Conservation (phyloP, 2,888 invertebrate genomes). For the Dryobotodes eremita region DNA sequence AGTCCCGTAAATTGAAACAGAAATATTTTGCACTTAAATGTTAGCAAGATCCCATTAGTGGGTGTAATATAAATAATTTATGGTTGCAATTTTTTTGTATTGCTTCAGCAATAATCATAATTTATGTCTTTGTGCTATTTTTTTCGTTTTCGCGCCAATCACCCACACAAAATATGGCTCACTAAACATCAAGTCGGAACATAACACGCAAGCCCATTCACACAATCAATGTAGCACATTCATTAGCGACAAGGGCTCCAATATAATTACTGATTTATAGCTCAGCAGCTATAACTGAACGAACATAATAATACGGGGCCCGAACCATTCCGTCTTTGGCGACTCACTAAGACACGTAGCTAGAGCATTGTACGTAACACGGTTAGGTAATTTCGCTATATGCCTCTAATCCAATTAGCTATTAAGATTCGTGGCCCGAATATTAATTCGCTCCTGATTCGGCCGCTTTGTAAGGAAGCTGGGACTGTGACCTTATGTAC, state of each 20-base stretch:
- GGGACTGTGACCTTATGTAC: constrained; percentile 82
- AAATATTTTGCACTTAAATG: constrained; percentile 13
- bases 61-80: not conserved
- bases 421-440: constrained; percentile 90
- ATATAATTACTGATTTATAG: constrained; percentile 87
- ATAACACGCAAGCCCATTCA: constrained; percentile 69
- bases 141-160: constrained; percentile 34
- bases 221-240: constrained; percentile 72
- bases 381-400: constrained; percentile 90
- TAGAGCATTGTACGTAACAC: constrained; percentile 86
- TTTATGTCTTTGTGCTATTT: constrained; percentile 6
- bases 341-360: constrained; percentile 81
- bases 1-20: constrained; percentile 26
- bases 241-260: constrained; percentile 78
- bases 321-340: constrained; percentile 66
- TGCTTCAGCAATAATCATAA: not conserved
- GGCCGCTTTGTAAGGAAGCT: constrained; percentile 82
- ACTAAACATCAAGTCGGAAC: constrained; percentile 55
- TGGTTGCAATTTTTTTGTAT: not conserved
- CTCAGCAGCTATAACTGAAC: constrained; percentile 78
- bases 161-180: constrained; percentile 53
- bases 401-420: constrained; percentile 91
- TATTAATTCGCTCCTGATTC: constrained; percentile 87
- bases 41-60: not conserved
- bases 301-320: constrained; percentile 78